phyloP scores from a whole-genome alignment of 2,888 invertebrate genomes.

The Trichogramma dendrolimi region DNA sequence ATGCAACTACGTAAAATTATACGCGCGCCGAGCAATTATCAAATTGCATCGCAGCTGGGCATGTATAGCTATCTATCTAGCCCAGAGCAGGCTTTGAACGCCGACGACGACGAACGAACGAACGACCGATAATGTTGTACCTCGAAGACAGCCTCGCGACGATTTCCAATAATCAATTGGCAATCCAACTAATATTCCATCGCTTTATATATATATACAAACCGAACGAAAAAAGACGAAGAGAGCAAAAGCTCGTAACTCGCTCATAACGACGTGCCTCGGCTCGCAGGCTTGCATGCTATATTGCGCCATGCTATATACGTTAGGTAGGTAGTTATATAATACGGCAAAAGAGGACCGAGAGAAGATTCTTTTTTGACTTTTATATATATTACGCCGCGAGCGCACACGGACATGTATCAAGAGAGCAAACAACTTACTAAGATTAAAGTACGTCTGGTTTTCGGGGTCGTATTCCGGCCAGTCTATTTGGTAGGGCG shows the following conservation, averaged over 20 bases:
- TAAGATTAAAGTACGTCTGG: slow-evolving; percentile 74
- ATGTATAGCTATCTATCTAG: not conserved
- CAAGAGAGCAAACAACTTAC: slow-evolving; percentile 52
- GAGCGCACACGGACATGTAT: not conserved
- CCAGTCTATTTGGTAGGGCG: slow-evolving; percentile 73
- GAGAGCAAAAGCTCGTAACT: slow-evolving; percentile 5
- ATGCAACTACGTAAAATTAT: no score
- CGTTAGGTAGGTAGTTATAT: no score
- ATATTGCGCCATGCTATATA: no score
- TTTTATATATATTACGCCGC: no score
- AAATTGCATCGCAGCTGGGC: no score
- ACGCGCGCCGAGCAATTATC: no score
- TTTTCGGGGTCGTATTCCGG: slow-evolving; percentile 72
- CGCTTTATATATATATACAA: no score
- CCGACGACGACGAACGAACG: not conserved
- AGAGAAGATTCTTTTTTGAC: no score
- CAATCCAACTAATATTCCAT: slow-evolving; percentile 15
- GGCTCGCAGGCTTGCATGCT: not conserved
- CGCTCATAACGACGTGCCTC: slow-evolving; percentile 10
- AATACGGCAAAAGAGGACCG: no score
- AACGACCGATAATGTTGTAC: no score
- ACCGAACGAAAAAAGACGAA: no score
- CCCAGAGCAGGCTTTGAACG: not conserved
- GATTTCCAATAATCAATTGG: slow-evolving; percentile 14
- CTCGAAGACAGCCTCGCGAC: not conserved